Evolutionary conservation across 2,797 vertebrate genomes (phyloP), one percentile per base, ranked within the genome.

Genomic region (Tenualosa ilisha): DNA sequence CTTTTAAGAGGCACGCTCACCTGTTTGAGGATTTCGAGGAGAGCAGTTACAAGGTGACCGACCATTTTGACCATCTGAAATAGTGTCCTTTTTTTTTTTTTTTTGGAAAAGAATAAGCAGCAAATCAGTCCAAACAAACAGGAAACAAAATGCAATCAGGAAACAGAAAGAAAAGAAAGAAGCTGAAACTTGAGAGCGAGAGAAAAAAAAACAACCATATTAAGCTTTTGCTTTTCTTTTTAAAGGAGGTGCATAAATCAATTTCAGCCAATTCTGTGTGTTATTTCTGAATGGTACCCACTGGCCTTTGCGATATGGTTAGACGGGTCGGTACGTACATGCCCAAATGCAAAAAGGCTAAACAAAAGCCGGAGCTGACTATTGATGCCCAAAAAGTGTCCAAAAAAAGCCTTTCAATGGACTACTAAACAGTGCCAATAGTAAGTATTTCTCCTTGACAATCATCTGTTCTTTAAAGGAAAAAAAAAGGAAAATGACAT

Each of bases 181-280:
- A 89, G 89, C 89, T 89, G 88, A 84, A 86, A 91, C 89, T 89
- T 88, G 88, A 89, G 82, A 89, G 88, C 87, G 88, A 87, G 83
- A 88, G 87, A 87, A 81, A 86, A 85, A 89, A 88, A 90, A 94
- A 90, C 93, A 91, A 93, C 94, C 91, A 92, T 94, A 96, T 97
- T 99, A 97, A 99, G 98, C 98, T 97, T 97, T 97, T 97, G 97
- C 97, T 97, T 97, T 98, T 97, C 97, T 97, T 97, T 94, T 99
- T 97, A 97, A 95, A 98, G 98, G 98, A 96, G 95, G 97, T 97
- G 97, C 97, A 95, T 98, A 98, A 97, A 96, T 97, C 97, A 98
- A 98, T 98, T 97, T 94, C 94, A 92, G 96, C 97, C 96, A 96
- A 97, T 96, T 98, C 96, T 97, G 96, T 98, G 97, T 97, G 91